phyloP scores from a whole-genome alignment of 2,113 vertebrate species.

The Leucopsar rothschildi region DNA sequence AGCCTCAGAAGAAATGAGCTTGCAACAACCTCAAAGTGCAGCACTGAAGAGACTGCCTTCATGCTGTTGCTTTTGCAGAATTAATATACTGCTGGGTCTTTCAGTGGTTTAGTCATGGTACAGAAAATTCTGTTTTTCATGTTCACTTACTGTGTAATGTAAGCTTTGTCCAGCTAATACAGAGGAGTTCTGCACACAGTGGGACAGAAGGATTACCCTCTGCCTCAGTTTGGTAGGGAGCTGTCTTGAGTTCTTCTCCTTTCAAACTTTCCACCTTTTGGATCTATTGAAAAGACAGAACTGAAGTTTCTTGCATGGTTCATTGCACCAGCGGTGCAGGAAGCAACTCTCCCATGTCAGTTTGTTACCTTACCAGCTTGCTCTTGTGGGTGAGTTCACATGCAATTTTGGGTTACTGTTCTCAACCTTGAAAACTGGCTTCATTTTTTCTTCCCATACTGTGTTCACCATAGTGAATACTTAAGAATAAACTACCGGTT shows the following conservation, averaged over 20 bases:
- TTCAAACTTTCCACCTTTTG: not conserved
- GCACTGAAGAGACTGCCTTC: not conserved
- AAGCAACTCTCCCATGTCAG: not conserved
- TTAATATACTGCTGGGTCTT: not conserved
- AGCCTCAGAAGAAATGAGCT: not conserved
- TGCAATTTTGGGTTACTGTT: not conserved
- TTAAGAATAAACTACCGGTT: not conserved
- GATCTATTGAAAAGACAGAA: not conserved
- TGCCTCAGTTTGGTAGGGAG: not conserved
- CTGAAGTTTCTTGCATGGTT: not conserved
- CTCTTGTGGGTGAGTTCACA: not conserved
- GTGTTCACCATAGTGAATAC: not conserved
- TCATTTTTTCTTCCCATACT: not conserved
- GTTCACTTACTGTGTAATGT: not conserved
- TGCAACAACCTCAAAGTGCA: not conserved
- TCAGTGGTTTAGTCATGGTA: not conserved
- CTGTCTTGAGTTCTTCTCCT: not conserved
- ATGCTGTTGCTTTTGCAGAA: not conserved
- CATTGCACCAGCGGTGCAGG: not conserved
- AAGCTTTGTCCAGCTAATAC: not conserved
- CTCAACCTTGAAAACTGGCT: not conserved
- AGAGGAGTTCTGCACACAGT: not conserved
- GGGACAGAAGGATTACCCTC: not conserved
- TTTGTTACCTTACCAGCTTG: not conserved
- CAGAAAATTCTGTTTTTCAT: not conserved